Evolutionary conservation across 2,797 vertebrate species (phyloP).

Genomic region (Synanceia verrucosa): DNA sequence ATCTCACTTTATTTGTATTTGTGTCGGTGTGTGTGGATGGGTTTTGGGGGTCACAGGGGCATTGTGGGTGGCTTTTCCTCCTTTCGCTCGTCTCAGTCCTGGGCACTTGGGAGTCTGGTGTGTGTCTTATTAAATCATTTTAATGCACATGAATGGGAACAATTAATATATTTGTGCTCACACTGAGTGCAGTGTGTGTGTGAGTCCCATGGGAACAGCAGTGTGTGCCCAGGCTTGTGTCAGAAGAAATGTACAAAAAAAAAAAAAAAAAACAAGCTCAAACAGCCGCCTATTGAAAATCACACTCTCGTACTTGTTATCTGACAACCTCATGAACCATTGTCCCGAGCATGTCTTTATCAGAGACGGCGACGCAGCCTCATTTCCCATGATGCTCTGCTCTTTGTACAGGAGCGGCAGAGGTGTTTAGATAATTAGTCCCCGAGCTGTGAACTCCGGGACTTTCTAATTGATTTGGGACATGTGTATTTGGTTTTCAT

Average conservation of each 20-base stretch:
- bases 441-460: constrained; percentile 62
- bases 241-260: constrained; percentile 62
- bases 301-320: constrained; percentile 43
- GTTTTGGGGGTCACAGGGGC: constrained; percentile 14
- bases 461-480: constrained; percentile 72
- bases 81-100: constrained; percentile 1
- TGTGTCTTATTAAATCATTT: constrained; percentile 43
- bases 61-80: constrained; percentile 31
- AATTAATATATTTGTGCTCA: constrained; percentile 44
- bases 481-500: constrained; percentile 51
- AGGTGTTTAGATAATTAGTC: constrained; percentile 68
- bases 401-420: constrained; percentile 32
- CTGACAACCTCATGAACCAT: constrained; percentile 30
- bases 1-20: constrained; percentile 27
- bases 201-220: constrained; percentile 71
- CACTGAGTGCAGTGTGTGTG: neutral
- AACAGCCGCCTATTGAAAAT: constrained; percentile 75
- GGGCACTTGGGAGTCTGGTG: constrained; percentile 9
- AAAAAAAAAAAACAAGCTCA: constrained; percentile 77
- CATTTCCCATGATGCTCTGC: constrained; percentile 67
- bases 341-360: constrained; percentile 48
- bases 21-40: neutral
- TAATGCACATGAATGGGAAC: constrained; percentile 31
- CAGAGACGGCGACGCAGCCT: constrained; percentile 11
- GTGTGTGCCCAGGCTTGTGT: constrained; percentile 78